Evolutionary conservation across 2,797 vertebrate species (phyloP).

Genomic region (Melopsittacus undulatus): DNA sequence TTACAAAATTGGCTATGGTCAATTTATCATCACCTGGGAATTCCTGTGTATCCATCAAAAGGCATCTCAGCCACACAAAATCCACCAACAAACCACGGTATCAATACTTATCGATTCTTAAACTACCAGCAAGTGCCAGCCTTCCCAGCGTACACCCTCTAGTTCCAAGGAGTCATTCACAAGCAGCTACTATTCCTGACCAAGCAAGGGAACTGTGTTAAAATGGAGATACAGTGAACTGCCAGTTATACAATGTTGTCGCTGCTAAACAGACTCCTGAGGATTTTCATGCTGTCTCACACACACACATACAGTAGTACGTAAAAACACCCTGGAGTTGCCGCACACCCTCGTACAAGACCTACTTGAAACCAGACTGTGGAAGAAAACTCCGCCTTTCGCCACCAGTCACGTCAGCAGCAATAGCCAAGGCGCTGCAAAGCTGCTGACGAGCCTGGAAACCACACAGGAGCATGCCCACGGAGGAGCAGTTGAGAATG

Average conservation of each 20-base stretch:
- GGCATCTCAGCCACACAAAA: not conserved
- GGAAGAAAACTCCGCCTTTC: not conserved
- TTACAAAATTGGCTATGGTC: not conserved
- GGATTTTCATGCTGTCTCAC: slow-evolving; percentile 12
- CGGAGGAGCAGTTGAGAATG: not conserved
- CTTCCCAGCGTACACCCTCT: not conserved
- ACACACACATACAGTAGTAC: not conserved
- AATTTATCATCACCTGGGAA: slow-evolving; percentile 10
- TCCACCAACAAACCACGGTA: not conserved
- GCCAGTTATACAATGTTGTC: not conserved
- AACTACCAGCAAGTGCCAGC: not conserved
- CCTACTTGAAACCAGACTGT: not conserved
- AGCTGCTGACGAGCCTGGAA: not conserved
- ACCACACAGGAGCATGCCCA: not conserved
- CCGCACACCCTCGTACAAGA: not conserved
- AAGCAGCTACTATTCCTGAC: not conserved
- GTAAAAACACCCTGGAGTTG: not conserved
- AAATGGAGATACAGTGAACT: not conserved
- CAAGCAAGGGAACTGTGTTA: not conserved
- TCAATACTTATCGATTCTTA: not conserved
- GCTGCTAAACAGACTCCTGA: not conserved
- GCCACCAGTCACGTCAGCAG: not conserved
- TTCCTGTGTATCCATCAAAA: not conserved
- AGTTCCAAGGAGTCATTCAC: not conserved
- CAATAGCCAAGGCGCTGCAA: not conserved